Percentiles rank a stretch among this genome's conserved stretches.
Evolutionary conservation across 1,140 invertebrate genomes (phyloP).

Genomic region (Drosophila mayri): DNA sequence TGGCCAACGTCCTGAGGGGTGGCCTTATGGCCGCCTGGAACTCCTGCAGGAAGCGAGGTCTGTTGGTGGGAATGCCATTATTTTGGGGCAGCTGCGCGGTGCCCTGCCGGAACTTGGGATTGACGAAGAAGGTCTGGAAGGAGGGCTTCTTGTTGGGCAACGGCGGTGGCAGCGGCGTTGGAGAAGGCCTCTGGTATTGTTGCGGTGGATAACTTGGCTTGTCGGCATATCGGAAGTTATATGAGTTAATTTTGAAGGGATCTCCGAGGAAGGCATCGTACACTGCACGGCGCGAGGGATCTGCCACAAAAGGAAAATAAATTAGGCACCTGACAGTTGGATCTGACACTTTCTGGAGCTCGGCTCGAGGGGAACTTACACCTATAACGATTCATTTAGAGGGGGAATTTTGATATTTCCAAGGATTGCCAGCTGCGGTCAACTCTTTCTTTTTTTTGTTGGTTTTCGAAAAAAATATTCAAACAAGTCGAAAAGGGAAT

Average conservation of each 20-base stretch:
- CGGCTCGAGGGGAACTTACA: conserved; percentile 36
- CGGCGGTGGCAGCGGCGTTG: neutral
- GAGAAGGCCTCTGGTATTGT: conserved; percentile 43
- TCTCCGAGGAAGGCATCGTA: conserved; percentile 68
- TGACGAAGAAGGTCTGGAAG: conserved; percentile 72
- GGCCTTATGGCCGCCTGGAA: conserved; percentile 1
- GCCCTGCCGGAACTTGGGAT: conserved; percentile 53
- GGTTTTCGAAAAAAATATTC: conserved; percentile 26
- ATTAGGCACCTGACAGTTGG: conserved; percentile 11
- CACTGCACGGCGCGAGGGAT: conserved; percentile 31
- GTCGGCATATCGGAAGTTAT: conserved; percentile 78
- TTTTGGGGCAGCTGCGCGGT: neutral
- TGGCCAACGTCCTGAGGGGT: neutral
- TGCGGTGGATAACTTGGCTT: conserved; percentile 52
- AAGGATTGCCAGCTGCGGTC: conserved; percentile 8
- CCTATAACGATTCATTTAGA: conserved; percentile 47
- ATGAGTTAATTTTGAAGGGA: conserved; percentile 81
- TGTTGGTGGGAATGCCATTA: neutral
- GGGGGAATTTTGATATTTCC: conserved; percentile 55
- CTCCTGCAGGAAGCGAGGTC: conserved; percentile 51
- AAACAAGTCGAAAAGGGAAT: conserved; percentile 28
- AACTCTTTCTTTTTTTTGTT: conserved; percentile 11
- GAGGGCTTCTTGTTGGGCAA: conserved; percentile 1
- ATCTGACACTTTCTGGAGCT: conserved; percentile 9
- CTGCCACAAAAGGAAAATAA: too few species aligned